Evolutionary conservation across 2,113 vertebrate species (phyloP), one percentile per base, ranked within the genome.

Genomic region (Pardalotus punctatus): DNA sequence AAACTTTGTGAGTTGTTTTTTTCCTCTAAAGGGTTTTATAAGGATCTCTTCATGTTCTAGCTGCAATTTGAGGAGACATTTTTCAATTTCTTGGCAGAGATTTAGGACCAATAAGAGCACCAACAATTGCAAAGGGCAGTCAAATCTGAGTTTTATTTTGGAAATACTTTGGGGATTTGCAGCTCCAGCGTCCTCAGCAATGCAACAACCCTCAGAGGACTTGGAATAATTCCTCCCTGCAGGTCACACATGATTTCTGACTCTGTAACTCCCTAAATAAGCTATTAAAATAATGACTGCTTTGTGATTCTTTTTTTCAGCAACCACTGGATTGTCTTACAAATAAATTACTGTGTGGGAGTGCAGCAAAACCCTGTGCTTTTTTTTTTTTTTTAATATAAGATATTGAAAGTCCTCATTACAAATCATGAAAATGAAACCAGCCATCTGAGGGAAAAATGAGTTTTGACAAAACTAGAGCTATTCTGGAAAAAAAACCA

Each of bases 141-240:
- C 16, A 93, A 74, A 80, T 58, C 45, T 67, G 33, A 8, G 67
- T 60, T 84, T 60, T 35, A 45, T 66, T 70, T 93, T 42, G 74
- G 62, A 86, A 78, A 88, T 51, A 57, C 48, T 69, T 51, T 3
- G 71, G 53, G 48, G 45, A 47, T 82, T 90, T 96, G 54, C 72
- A 86, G 65, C 51, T 88, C 25, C 47, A 73, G 85, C 82, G 28
- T 83, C 78, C 79, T 72, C n/a, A 81, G 25, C 21, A 64, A 69
- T 86, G 88, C 92, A 94, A 76, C 72, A 81, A 80, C n/a, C 76
- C 25, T 4, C 87, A 94, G 93, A 86, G 22, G 47, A 51, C 35
- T 88, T 90, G 54, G 53, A 90, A 90, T 93, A 93, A 95, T 96
- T 90, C 88, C 28, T 79, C 56, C 58, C 66, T 88, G 45, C 5